Evolutionary conservation across 2,888 invertebrate genomes (phyloP).

Genomic region (Pristionchus entomophagus): DNA sequence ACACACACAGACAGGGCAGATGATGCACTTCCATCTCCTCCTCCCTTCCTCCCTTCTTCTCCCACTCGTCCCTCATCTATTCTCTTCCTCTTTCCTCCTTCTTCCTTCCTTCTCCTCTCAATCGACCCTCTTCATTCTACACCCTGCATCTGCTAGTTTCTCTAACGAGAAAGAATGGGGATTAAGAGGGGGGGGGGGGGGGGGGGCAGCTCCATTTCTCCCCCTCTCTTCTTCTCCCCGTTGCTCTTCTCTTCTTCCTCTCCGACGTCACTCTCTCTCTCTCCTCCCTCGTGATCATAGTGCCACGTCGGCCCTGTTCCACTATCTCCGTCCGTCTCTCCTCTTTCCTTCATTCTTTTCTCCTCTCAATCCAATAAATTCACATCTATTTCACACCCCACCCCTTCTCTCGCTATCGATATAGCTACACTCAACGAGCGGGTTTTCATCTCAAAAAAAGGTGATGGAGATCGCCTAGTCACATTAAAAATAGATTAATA

Average conservation of each 20-base stretch:
- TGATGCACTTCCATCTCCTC: conserved; percentile 28
- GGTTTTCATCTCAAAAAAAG: not conserved
- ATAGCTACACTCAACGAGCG: not conserved
- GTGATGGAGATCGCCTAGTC: not conserved
- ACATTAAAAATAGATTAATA: too few species aligned
- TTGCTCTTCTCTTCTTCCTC: conserved; percentile 5
- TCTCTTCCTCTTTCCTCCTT: not conserved
- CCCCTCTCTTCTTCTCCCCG: not conserved
- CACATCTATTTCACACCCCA: conserved; percentile 13
- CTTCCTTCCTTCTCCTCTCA: not conserved
- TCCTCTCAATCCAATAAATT: not conserved
- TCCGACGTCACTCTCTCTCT: not conserved
- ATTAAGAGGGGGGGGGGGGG: not conserved
- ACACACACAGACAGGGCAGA: not conserved
- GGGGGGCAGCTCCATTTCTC: conserved; percentile 20
- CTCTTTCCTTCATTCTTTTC: not conserved
- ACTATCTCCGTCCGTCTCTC: not conserved
- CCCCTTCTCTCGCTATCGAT: not conserved
- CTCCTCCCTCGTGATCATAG: conserved; percentile 26
- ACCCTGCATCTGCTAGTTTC: conserved; percentile 5
- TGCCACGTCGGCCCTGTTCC: conserved; percentile 21
- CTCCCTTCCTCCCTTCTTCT: not conserved
- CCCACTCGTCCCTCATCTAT: not conserved
- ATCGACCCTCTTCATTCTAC: conserved; percentile 15
- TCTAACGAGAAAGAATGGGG: conserved; percentile 36